Conservation (phyloP, 2,797 vertebrate species). For the Agapornis canus region DNA sequence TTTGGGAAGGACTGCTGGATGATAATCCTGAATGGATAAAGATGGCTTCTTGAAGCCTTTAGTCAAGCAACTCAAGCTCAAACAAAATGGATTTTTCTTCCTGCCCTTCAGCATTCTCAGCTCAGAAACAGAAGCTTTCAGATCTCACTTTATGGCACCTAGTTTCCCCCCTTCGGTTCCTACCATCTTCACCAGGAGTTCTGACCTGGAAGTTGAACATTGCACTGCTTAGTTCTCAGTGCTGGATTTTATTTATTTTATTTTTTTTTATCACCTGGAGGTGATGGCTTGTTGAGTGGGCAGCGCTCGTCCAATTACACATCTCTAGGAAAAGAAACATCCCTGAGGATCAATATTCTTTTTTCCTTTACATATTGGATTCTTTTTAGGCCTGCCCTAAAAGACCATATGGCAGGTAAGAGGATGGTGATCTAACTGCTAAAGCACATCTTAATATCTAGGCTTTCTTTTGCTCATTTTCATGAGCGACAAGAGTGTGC, state of each 20-base stretch:
- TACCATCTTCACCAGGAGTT: neutral
- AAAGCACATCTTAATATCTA: neutral
- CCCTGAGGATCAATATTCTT: neutral
- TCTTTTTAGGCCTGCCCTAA: neutral
- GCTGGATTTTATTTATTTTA: neutral
- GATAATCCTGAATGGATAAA: neutral
- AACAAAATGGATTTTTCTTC: neutral
- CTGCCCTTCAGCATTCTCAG: neutral
- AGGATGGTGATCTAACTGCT: neutral
- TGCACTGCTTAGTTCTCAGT: neutral
- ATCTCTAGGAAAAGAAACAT: neutral
- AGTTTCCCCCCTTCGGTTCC: neutral
- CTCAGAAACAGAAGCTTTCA: neutral
- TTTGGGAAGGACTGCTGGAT: neutral
- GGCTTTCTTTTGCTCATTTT: neutral
- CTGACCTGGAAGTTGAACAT: neutral
- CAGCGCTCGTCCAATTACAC: neutral
- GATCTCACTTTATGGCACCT: neutral
- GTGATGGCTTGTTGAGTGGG: neutral
- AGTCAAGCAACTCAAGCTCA: neutral
- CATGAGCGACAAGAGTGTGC: neutral
- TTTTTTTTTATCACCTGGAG: neutral
- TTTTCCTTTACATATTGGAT: neutral
- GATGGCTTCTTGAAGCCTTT: neutral
- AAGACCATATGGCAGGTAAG: neutral